Base-by-base conservation (phyloP, 1,140 invertebrate species). In the Meloidogyne exigua region DNA sequence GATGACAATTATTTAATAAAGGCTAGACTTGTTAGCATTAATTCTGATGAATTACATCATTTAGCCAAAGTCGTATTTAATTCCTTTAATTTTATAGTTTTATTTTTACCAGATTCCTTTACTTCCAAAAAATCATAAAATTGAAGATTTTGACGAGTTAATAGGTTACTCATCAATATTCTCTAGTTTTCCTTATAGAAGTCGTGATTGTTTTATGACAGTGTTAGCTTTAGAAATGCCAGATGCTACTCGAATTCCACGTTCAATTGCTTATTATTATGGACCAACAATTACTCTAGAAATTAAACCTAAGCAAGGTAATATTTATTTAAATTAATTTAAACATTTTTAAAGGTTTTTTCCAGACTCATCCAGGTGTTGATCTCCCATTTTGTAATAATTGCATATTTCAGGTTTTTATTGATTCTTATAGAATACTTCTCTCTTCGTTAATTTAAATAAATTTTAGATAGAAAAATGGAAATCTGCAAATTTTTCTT, bases 201-300 rank as follows among this genome's bases (percentile, higher is more conserved):
- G 25, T 25, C 36, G 26, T 57, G 36, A 42, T 75, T 18, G 42
- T 49, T 10, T 11, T 11, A 9, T 26, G n/a, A 73, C 36, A 28
- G 57, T 86, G 26, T 64, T 67, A n/a, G 80, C 81, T 0, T 66
- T 86, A 13, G 78, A 86, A 71, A 86, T 86, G 84, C 71, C 82
- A 9, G 85, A 87, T 76, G 85, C 83, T 21, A 87, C 85, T 28
- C 77, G 80, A 57, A 84, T 87, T 13, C 81, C 82, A 12, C 79
- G 80, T 64, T 77, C 44, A 66, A 71, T 77, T 62, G 36, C 62
- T 18, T 42, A 44, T 62, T 44, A 21, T 10, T 73, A 42, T 39
- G 81, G 76, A 2, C 83, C 79, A 11, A 87, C 85, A 13, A 85
- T 87, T 64, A 87, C 85, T n/a, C 68, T 86, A n/a, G 85, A 87